A percentile compares a stretch with the other conserved stretches of the same genome.
Conservation (phyloP, 92 coral and sea anemone species). For the Pocillopora meandrina region DNA sequence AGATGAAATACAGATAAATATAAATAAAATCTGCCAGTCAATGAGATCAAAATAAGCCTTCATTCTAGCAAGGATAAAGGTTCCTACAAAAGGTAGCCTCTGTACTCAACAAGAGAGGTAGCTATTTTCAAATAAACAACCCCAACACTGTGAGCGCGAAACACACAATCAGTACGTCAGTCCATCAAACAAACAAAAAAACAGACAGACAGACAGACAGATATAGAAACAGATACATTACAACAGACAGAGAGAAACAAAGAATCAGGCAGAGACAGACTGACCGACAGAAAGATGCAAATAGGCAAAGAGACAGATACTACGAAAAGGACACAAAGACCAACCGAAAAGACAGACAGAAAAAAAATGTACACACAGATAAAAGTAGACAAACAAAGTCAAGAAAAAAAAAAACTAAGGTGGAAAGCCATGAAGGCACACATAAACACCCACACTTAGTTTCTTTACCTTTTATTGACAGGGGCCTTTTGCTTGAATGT, state of each 20-base stretch:
- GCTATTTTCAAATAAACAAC: no score
- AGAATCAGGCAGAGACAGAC: not conserved
- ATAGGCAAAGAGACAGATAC: not conserved
- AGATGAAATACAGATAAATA: not conserved
- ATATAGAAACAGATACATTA: not conserved
- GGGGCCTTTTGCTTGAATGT: slow-evolving; percentile 32
- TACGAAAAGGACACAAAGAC: not conserved
- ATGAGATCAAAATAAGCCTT: no score
- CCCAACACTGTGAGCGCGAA: no score
- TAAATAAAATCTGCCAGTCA: not conserved
- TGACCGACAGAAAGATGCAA: not conserved
- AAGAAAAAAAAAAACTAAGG: not conserved
- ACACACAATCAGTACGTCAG: no score
- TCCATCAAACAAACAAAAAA: no score
- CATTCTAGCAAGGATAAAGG: no score
- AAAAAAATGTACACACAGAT: not conserved
- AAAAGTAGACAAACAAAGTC: not conserved
- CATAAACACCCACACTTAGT: not conserved
- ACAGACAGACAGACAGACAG: no score
- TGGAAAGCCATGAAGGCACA: not conserved
- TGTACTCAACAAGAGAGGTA: no score
- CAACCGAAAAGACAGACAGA: not conserved
- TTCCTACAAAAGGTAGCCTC: no score
- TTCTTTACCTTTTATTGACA: slow-evolving; percentile 25
- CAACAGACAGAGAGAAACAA: not conserved